These are phyloP conservation scores for Yoshiicerus persimilis DNA, from an alignment of 1,140 invertebrate species.

Conservation along the genomic window DNA sequence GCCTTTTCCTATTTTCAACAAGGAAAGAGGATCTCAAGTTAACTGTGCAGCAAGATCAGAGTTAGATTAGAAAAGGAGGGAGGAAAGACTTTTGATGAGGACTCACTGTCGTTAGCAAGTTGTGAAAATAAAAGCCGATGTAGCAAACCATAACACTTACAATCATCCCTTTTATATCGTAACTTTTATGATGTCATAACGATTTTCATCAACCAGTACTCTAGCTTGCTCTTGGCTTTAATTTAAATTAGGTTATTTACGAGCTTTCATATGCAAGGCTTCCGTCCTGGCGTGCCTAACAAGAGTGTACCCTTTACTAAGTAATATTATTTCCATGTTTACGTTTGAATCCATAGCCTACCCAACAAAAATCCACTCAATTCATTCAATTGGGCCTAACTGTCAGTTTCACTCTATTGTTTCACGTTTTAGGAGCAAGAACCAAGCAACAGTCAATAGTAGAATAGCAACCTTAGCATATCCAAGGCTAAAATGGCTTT, in stretches of 20 bases:
- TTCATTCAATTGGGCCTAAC: background rate
- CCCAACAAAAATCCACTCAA: too few species aligned
- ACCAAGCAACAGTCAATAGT: background rate
- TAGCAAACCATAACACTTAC: conserved; percentile 26
- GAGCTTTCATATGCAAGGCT: background rate
- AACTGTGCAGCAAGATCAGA: background rate
- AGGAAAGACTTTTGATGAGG: background rate
- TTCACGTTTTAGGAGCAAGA: background rate
- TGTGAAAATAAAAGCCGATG: conserved; percentile 20
- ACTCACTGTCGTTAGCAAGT: conserved; percentile 1
- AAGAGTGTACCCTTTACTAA: background rate
- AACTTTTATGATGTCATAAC: conserved; percentile 42
- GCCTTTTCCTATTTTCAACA: background rate
- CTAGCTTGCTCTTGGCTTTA: conserved; percentile 29
- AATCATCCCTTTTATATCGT: conserved; percentile 26
- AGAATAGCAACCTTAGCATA: background rate
- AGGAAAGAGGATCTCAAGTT: background rate
- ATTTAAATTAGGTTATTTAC: conserved; percentile 42
- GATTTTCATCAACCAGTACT: conserved; percentile 25
- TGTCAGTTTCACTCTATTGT: background rate
- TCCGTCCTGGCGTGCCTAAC: background rate
- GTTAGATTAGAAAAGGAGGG: background rate
- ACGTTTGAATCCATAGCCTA: background rate
- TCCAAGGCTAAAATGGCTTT: background rate
- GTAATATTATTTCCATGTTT: background rate